Evolutionary conservation across 1,140 invertebrate genomes (phyloP), one percentile per base, ranked within the genome.

Genomic region (Drosophila eugracilis): DNA sequence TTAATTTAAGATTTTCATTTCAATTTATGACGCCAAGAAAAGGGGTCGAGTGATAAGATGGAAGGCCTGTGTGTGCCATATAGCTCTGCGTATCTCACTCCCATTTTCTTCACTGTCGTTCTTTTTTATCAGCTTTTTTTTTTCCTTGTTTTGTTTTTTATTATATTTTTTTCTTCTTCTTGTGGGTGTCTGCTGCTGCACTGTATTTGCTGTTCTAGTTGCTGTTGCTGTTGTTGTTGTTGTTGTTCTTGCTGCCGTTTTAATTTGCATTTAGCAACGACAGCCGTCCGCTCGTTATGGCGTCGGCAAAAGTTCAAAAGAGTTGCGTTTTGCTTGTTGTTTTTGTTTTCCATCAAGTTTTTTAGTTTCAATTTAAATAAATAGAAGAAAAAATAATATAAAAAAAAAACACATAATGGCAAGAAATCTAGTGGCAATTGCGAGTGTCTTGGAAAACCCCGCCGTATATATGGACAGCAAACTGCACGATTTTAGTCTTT

Each of bases 261-360:
- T 78, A 78, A 86, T 86, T 86, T 86, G 81, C 83, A 86, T 86
- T 78, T 67, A 83, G 60, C 83, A 76, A 73, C 77, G 42, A 58
- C 55, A 50, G 42, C 36, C 14, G 66, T 80, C 66, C 54, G 55
- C 76, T 86, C 47, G 58, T 69, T 85, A 86, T 86, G 73, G 81
- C 52, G 74, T 59, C 81, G 81, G 81, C 81, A 62, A 59, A 75
- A 86, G 73, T 78, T 86, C 81, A 86, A 86, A 86, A 66, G 60
- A 21, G 21, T 42, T 62, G 52, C 19, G 41, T 24, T 42, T 22
- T 37, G n/a, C n/a, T 9, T n/a, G 10, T 36, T 57, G 54, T 44
- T 45, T 72, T 42, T 36, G 42, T 62, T 62, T 70, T 59, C 28
- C 28, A 32, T 60, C 66, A 32, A 19, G 44, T 39, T 78, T 76